These are phyloP conservation scores for Henricia sp. DNA, from an alignment of 53 echinoderm and acorn worm genomes.

Conservation along the genomic window DNA sequence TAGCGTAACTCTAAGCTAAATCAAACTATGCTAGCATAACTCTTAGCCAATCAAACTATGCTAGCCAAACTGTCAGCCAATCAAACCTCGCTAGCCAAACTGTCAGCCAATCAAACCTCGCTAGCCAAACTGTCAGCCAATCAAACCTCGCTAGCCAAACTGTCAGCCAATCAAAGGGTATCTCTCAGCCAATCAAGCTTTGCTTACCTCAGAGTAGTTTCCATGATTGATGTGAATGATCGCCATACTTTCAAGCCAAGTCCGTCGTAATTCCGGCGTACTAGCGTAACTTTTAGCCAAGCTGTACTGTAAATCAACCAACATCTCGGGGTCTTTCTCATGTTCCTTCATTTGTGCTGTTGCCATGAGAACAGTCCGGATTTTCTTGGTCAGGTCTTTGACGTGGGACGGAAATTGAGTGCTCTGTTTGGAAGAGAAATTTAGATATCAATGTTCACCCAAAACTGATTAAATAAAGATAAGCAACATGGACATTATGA, in stretches of 20 bases:
- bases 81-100: no score
- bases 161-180: no score
- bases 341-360: conserved; percentile 99
- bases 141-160: no score
- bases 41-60: no score
- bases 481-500: no score
- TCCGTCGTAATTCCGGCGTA: conserved; percentile 92
- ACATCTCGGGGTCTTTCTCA: conserved; percentile 99
- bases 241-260: conserved; percentile 99
- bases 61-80: no score
- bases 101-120: no score
- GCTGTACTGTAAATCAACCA: conserved; percentile 98
- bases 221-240: conserved; percentile 90
- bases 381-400: conserved; percentile 98
- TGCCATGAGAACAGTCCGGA: conserved; percentile 98
- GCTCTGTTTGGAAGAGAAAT: conserved; percentile 53
- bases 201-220: conserved; percentile 94
- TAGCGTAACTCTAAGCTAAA: no score
- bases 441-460: neutral
- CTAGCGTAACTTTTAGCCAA: conserved; percentile 96
- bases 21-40: no score
- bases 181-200: neutral
- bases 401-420: conserved; percentile 95
- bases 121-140: no score
- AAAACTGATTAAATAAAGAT: no score